Evolutionary conservation across 1,140 invertebrate genomes (phyloP).

Genomic region (Harpegnathos saltator): DNA sequence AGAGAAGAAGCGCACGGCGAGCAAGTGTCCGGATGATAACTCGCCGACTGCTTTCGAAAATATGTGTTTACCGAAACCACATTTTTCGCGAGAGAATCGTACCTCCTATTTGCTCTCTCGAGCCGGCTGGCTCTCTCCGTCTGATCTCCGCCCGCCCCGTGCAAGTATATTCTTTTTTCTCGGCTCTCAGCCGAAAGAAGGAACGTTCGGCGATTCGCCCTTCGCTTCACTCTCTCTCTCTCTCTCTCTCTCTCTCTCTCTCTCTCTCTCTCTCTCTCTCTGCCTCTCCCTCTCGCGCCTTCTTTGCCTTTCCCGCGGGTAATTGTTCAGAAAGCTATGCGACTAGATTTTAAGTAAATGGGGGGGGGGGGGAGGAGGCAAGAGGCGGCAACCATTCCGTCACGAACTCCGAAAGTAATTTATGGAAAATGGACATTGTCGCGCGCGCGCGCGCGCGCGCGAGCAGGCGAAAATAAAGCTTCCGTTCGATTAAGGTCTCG

Average conservation of each 20-base stretch:
- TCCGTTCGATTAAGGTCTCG: constrained; percentile 43
- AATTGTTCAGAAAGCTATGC: constrained; percentile 62
- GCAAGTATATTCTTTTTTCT: constrained; percentile 31
- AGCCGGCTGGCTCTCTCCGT: not conserved
- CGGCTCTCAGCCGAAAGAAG: constrained; percentile 40
- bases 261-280: not conserved
- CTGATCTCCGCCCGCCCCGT: constrained; percentile 1
- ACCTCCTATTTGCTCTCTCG: constrained; percentile 10
- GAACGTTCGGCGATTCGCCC: constrained; percentile 18
- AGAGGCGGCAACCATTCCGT: constrained; percentile 46
- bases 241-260: too few species aligned
- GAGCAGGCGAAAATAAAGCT: constrained; percentile 39
- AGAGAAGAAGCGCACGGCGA: too few species aligned
- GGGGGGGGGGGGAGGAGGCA: too few species aligned
- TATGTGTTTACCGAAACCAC: constrained; percentile 18
- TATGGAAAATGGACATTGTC: constrained; percentile 50
- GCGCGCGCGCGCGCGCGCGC: too few species aligned
- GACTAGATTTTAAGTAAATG: constrained; percentile 59
- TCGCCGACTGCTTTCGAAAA: not conserved
- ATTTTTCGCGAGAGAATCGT: constrained; percentile 27
- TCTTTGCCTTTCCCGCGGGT: constrained; percentile 6
- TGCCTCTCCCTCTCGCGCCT: too few species aligned
- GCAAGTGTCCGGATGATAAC: not conserved
- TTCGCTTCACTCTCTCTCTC: constrained; percentile 21
- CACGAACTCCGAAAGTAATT: constrained; percentile 57